Conservation (phyloP, 2,888 invertebrate genomes). For the Cancer borealis region DNA sequence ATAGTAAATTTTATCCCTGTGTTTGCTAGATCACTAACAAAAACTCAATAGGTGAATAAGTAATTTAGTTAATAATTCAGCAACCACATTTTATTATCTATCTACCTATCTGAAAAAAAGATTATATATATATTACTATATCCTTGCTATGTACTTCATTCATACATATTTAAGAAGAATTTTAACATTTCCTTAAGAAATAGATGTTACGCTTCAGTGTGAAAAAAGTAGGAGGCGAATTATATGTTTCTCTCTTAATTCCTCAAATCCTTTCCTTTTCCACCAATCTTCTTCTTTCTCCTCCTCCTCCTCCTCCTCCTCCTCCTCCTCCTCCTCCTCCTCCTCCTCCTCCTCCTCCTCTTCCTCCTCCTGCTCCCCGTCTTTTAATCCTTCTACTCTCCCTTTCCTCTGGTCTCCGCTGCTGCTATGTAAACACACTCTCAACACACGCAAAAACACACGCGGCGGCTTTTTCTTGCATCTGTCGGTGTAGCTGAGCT, state of each 20-base stretch:
- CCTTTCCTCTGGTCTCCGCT: background rate
- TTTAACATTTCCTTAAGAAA: too few species aligned
- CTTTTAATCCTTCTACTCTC: slow-evolving; percentile 1
- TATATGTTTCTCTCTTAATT: background rate
- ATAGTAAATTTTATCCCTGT: too few species aligned
- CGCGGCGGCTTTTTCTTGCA: slow-evolving; percentile 42
- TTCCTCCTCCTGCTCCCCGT: background rate
- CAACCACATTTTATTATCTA: too few species aligned
- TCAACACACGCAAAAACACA: slow-evolving; percentile 57
- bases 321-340: background rate
- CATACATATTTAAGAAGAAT: too few species aligned
- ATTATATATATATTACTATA: too few species aligned
- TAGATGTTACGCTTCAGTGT: too few species aligned
- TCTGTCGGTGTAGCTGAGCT: slow-evolving; percentile 55
- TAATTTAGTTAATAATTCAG: too few species aligned
- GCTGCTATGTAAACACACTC: slow-evolving; percentile 57
- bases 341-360: background rate
- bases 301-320: background rate
- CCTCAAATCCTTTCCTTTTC: background rate
- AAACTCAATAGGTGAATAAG: too few species aligned
- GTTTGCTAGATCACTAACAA: too few species aligned
- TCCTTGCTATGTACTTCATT: too few species aligned
- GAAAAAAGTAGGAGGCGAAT: too few species aligned
- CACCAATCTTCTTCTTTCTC: background rate
- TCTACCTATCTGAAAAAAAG: too few species aligned